Conservation (phyloP, 2,888 invertebrate genomes). For the Orthonychiurus folsomi region DNA sequence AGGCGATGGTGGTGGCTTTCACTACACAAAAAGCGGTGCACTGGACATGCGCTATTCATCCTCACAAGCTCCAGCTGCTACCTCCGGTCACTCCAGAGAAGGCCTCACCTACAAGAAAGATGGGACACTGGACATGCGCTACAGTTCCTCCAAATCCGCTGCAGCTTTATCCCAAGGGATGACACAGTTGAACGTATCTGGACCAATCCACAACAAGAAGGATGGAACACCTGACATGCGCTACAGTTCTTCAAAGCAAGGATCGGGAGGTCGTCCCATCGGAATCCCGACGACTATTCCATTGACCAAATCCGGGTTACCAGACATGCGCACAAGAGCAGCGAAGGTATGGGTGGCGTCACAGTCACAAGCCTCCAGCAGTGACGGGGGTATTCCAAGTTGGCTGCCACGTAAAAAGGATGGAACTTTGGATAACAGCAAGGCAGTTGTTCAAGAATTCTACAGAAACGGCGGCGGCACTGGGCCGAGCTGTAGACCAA, state of each 20-base stretch:
- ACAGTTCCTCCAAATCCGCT: conserved; percentile 12
- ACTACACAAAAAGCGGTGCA: conserved; percentile 18
- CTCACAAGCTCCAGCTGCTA: conserved; percentile 12
- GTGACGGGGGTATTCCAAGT: neutral
- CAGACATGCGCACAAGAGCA: conserved; percentile 17
- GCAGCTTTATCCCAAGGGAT: neutral
- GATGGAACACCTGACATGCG: conserved; percentile 15
- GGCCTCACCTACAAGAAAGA: conserved; percentile 13
- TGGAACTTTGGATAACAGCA: conserved; percentile 10
- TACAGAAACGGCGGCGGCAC: neutral
- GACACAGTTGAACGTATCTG: neutral
- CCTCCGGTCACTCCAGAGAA: neutral
- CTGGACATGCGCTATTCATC: conserved; percentile 20
- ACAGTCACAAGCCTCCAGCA: neutral
- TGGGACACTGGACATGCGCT: conserved; percentile 17
- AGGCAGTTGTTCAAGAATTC: neutral
- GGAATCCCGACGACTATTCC: conserved; percentile 15
- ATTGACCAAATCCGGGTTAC: conserved; percentile 12
- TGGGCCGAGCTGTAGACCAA: neutral
- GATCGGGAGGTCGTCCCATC: neutral
- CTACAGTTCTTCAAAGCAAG: conserved; percentile 9
- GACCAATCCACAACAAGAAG: conserved; percentile 8
- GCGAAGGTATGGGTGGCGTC: conserved; percentile 14
- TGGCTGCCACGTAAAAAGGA: conserved; percentile 20
- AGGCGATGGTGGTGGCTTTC: neutral